These are phyloP conservation scores for Girardia tigrina DNA, from an alignment of 2,888 invertebrate species.

Conservation along the genomic window DNA sequence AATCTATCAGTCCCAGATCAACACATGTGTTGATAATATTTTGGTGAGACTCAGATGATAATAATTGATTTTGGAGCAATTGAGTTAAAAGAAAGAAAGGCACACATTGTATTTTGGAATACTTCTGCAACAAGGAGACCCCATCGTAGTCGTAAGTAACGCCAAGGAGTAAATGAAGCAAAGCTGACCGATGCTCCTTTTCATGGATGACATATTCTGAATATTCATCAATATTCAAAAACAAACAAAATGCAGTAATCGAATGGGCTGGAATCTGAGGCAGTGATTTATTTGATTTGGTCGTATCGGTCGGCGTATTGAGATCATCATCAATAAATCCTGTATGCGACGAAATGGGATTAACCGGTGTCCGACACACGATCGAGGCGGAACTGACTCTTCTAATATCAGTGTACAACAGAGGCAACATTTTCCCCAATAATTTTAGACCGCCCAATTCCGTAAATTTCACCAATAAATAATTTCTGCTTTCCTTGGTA, in stretches of 20 bases:
- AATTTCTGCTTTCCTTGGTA: constrained; percentile 43
- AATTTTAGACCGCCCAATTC: constrained; percentile 72
- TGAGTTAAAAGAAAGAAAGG: constrained; percentile 66
- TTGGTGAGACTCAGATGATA: constrained; percentile 64
- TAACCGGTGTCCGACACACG: constrained; percentile 19
- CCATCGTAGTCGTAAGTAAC: constrained; percentile 82
- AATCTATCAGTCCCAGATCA: constrained; percentile 68
- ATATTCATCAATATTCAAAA: constrained; percentile 73
- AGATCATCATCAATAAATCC: constrained; percentile 9
- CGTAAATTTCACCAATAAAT: constrained; percentile 69
- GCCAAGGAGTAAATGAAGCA: constrained; percentile 70
- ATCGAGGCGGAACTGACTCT: constrained; percentile 50
- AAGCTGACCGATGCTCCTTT: constrained; percentile 65
- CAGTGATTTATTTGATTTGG: constrained; percentile 42
- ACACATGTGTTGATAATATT: constrained; percentile 65
- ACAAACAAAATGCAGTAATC: constrained; percentile 72
- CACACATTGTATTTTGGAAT: constrained; percentile 50
- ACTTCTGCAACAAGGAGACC: constrained; percentile 39
- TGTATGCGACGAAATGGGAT: background rate
- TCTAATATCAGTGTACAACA: constrained; percentile 67
- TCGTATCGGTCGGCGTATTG: constrained; percentile 4
- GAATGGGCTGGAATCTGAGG: constrained; percentile 65
- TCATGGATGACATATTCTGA: constrained; percentile 67
- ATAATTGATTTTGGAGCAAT: constrained; percentile 63
- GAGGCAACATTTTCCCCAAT: constrained; percentile 71